Evolutionary conservation across 2,888 invertebrate genomes (phyloP).

Genomic region (Argyra leucocephala): DNA sequence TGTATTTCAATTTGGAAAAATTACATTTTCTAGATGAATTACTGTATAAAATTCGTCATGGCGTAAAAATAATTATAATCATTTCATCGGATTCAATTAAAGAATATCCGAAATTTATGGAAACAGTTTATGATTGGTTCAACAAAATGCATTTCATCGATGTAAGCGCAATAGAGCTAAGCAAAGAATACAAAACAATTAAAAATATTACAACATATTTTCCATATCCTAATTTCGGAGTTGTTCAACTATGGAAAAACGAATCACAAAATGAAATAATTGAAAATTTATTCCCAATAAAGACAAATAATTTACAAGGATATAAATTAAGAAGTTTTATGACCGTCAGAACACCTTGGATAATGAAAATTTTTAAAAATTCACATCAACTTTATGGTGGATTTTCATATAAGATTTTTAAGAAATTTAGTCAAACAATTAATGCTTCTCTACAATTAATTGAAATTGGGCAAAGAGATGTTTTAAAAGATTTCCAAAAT

Average conservation of each 20-base stretch:
- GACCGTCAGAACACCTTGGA: background rate
- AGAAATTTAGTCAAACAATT: background rate
- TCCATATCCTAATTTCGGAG: background rate
- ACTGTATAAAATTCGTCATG: background rate
- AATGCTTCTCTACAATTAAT: background rate
- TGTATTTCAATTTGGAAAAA: background rate
- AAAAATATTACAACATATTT: background rate
- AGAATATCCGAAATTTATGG: too few relatives aligned
- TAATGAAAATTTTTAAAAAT: background rate
- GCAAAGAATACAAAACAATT: background rate
- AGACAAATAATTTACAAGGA: background rate
- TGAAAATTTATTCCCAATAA: background rate
- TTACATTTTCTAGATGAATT: background rate
- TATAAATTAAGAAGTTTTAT: background rate
- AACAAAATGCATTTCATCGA: background rate
- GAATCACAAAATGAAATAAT: too few relatives aligned
- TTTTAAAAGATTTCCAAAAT: background rate
- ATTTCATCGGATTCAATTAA: background rate
- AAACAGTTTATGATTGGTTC: too few relatives aligned
- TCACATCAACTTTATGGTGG: background rate
- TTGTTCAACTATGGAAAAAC: background rate
- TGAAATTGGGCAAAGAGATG: too few relatives aligned
- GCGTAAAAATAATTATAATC: background rate
- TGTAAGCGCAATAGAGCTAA: background rate
- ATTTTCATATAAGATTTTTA: background rate